Base-by-base conservation (phyloP, 2,113 vertebrate genomes). In the Acanthisitta chloris region DNA sequence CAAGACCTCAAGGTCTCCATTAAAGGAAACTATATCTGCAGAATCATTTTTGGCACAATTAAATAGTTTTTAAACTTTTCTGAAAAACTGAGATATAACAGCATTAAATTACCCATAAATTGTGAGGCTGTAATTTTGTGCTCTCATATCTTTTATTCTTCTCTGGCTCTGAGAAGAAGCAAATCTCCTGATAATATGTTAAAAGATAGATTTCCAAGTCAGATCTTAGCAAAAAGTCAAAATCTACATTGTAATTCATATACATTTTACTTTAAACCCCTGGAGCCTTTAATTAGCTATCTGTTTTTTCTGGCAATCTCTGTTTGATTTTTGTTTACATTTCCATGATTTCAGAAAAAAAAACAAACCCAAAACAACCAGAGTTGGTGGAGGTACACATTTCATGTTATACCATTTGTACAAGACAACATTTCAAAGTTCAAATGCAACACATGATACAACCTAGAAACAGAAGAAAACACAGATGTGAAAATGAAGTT, bases 121-220 rank as follows among this genome's bases (percentile, higher is more conserved):
- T 93, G 34, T 45, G 92, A 95, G 88, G 49, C 92, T 97, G 28
- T 96, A 97, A 98, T 97, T 97, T 97, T 90, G 25, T 90, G 38
- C 61, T 51, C 57, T 96, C 70, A 69, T 71, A 92, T 83, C 76
- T 94, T 96, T 97, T 95, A 90, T 95, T 96, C 82, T 95, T 94
- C 36, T 81, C 29, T 86, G 46, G 4, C 31, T 96, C 49, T 92
- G 91, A 95, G 86, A 94, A 66, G 62, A 94, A 66, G 62, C 28
- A 94, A 95, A 96, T 96, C 81, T 96, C 91, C 62, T 81, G 38
- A 91, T 95, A 95, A 96, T 97, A 96, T 97, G 96, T 96, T 97
- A 97, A 96, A 87, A 97, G 88, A 71, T 57, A 96, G 76, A 95
- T 96, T 94, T 94, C 65, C 77, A 97, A 96, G 82, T 33, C 49